Evolutionary conservation across 2,888 invertebrate genomes (phyloP).

Genomic region (Nemurella pictetii): DNA sequence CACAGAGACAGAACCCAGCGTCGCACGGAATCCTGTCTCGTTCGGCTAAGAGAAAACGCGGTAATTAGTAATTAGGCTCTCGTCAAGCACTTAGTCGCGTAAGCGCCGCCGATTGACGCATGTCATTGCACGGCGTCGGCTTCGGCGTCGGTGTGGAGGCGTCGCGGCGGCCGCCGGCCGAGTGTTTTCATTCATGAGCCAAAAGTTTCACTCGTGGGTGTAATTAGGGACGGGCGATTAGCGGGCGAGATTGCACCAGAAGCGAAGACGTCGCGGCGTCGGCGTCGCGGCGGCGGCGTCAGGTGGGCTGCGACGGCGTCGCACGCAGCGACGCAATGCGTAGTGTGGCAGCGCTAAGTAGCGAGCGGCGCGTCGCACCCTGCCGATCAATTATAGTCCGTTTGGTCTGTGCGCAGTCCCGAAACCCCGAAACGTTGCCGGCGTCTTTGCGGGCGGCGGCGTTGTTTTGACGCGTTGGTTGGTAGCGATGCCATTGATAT

Average conservation of each 20-base stretch:
- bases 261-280: background rate
- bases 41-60: background rate
- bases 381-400: no score
- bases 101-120: background rate
- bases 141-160: background rate
- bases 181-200: background rate
- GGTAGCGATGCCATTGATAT: no score
- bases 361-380: background rate
- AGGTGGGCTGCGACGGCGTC: background rate
- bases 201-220: background rate
- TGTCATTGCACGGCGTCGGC: no score
- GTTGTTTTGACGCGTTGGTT: no score
- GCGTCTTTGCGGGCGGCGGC: no score
- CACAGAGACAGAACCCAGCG: no score
- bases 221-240: background rate
- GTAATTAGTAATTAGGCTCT: background rate
- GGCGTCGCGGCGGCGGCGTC: background rate
- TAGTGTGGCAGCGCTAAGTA: background rate
- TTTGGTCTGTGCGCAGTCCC: no score
- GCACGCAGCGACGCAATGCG: background rate
- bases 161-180: background rate
- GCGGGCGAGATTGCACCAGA: background rate
- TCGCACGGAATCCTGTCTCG: no score
- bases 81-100: background rate
- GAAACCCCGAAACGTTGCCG: no score